Evolutionary conservation across 2,888 invertebrate species (phyloP), one percentile per base, ranked within the genome.

Genomic region (Prosapia bicincta): DNA sequence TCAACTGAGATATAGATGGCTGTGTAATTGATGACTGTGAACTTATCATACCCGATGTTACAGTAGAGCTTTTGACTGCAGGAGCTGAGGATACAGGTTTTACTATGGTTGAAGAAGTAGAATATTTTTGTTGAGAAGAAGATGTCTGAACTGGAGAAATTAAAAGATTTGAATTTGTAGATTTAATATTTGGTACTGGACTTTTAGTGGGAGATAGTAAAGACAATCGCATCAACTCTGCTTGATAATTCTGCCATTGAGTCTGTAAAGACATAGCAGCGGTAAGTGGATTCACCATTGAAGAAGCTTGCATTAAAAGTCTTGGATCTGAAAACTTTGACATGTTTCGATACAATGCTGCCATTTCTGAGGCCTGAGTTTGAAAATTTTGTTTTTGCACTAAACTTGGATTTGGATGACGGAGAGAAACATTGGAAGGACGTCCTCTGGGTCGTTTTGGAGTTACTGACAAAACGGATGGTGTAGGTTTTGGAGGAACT

Each of bases 361-460:
- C 72, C 26, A 76, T 66, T 25, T 76, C 76, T 30, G 71, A 71
- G 9, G 43, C 43, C 7, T 70, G 32, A 0, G 66, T 68, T 26
- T 26, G 32, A 5, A 68, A 26, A 3, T 30, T 38, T 43, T 70
- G 30, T 2, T 28, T 32, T 25, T 25, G 30, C 6, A 74, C 32
- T 20, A 74, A 43, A 25, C 43, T 66, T n/a, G 76, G 76, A 20
- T 74, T 76, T 23, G 66, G 71, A 23, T 76, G 76, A 15, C 76
- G 66, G 3, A 71, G 20, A n/a, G 70, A 71, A 43, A 70, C 38
- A 24, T 28, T 54, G 15, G 76, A 20, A 0, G 76, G 76, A n/a
- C 76, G 73, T 20, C 76, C 76, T 25, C 76, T 25, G 0, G 74
- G 74, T 13, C 76, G 28, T 74, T 71, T 76, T 26, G 74, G 38